phyloP scores from a whole-genome alignment of 2,113 vertebrate species.

The Neotoma lepida region DNA sequence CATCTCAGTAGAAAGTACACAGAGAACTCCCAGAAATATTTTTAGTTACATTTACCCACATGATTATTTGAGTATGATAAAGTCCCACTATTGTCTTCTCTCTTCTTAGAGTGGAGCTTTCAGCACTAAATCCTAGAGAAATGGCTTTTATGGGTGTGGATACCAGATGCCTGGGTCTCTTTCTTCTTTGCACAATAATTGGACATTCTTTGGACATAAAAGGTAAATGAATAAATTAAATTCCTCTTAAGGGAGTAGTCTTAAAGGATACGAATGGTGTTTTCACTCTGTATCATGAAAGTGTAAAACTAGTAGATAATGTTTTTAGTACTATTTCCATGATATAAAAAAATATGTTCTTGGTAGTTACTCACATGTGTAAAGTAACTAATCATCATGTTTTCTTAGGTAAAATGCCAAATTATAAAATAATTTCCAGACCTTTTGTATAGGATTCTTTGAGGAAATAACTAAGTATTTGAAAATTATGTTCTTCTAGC shows the following conservation, averaged over 20 bases:
- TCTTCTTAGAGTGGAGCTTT: conserved; percentile 46
- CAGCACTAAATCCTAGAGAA: conserved; percentile 34
- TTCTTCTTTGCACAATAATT: conserved; percentile 9
- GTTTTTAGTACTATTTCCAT: conserved; percentile 30
- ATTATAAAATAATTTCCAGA: neutral
- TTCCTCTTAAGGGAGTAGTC: conserved; percentile 4
- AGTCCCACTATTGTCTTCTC: conserved; percentile 62
- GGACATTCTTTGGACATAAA: conserved; percentile 30
- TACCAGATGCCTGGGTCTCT: neutral
- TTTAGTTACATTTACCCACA: conserved; percentile 11
- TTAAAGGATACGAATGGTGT: conserved; percentile 41
- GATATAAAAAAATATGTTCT: neutral
- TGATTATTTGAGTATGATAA: conserved; percentile 54
- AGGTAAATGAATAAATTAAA: conserved; percentile 79
- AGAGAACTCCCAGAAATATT: neutral
- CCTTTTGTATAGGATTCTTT: neutral
- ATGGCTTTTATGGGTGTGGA: conserved; percentile 66
- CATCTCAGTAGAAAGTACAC: neutral
- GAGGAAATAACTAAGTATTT: neutral
- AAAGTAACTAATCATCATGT: conserved; percentile 29
- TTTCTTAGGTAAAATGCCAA: conserved; percentile 29
- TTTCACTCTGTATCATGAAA: conserved; percentile 12
- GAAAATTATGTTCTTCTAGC: neutral
- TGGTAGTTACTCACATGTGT: neutral
- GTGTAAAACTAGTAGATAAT: neutral